Base-by-base conservation (phyloP, 2,888 invertebrate species). In the Beris chalybata region DNA sequence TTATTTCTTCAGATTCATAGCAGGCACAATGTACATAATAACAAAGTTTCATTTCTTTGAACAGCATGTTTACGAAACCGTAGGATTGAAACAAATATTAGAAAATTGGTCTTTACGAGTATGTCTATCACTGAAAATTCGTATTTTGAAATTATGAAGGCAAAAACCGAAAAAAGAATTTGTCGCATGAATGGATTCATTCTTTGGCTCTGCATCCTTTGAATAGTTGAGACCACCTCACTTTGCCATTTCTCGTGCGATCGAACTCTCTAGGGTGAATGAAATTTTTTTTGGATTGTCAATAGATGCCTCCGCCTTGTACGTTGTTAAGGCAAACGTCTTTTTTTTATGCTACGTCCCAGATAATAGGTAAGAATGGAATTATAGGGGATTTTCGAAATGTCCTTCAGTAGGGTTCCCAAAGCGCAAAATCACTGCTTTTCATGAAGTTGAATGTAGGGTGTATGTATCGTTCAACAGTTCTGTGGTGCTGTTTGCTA, bases 261-360 rank as follows among this genome's bases (percentile, higher is more conserved):
- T 61, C 38, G 32, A 59, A 61, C 50, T 38, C 22, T 61, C 61
- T 50, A 50, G n/a, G 50, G 61, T 50, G 61, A 32, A 61, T 50
- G 22, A 52, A 50, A 61, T 47, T 61, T 61, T 61, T 61, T 50
- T 52, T 52, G 52, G 52, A 61, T 61, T 61, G 61, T 61, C 61
- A 61, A 61, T 61, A 61, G 61, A 61, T 43, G 50, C 32, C 29
- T 4, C 31, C 53, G 29, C 53, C 31, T 53, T 30, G 30, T 31
- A 9, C 5, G 13, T 47, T 52, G 15, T 7, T 53, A 29, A 3
- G 9, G 38, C 9, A 5, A 7, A 30, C 5, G n/a, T 12, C 53
- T 30, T 5, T 53, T 30, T 11, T 2, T 3, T 53, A 53, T 61
- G 61, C 61, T 61, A 61, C 52, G 38, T 50, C 12, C 50, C 13